phyloP scores from a whole-genome alignment of 2,113 vertebrate genomes.

The Mionectes macconnelli region DNA sequence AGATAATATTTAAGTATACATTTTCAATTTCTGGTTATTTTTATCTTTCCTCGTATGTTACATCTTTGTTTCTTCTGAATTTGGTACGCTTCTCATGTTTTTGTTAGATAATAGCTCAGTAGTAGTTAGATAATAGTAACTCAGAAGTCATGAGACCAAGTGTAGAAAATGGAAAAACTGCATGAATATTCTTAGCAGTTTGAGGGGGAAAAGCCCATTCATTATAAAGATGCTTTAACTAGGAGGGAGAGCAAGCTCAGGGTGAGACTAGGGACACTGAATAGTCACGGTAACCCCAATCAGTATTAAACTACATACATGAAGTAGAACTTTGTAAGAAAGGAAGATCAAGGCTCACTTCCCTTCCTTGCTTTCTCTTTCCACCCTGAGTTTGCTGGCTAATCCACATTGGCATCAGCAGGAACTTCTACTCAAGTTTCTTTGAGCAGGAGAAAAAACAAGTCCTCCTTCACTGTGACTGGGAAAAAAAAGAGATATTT shows the following conservation, averaged over 20 bases:
- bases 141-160: neutral
- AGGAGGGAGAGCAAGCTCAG: neutral
- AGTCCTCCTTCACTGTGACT: neutral
- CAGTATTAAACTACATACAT: neutral
- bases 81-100: neutral
- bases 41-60: neutral
- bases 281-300: neutral
- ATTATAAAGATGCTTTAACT: neutral
- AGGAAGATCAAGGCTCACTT: neutral
- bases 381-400: neutral
- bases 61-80: neutral
- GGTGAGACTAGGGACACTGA: neutral
- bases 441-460: neutral
- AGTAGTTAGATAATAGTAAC: neutral
- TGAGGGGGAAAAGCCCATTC: neutral
- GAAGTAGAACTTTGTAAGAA: neutral
- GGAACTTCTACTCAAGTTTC: neutral
- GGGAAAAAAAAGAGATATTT: neutral
- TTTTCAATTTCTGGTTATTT: neutral
- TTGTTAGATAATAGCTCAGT: neutral
- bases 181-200: neutral
- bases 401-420: rapidly evolving
- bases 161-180: neutral
- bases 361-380: neutral
- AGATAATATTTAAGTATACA: neutral